Base-by-base conservation (phyloP, 2,797 vertebrate species). In the Hozukius guyotensis region DNA sequence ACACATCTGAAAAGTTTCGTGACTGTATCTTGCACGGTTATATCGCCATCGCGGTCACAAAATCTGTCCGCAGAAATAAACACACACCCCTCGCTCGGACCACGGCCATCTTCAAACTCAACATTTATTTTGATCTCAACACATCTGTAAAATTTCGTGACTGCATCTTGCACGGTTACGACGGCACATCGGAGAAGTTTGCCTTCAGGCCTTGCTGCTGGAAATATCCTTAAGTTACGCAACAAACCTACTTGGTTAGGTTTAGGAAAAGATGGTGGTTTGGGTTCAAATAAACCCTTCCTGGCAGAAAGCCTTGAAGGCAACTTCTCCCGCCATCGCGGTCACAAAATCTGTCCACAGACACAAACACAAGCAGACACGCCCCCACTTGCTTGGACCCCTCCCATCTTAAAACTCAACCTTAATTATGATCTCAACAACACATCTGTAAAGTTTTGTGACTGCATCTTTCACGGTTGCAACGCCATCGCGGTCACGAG, bases 381-480 rank as follows among this genome's bases (percentile, higher is more conserved):
- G 46, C 46, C 46, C 18, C 46, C 46, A 46, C 3, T 46, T 46
- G 42, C 49, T 53, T 2, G 20, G n/a, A 53, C 20, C 49, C 0
- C 49, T n/a, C n/a, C 49, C 49, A 53, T 53, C 49, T 22, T 53
- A 10, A 22, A 53, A 53, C 20, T 22, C n/a, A 22, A 53, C 49
- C 29, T 60, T 60, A 9, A 20, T 60, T 32, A 32, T 60, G 59
- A 60, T 31, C 29, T 32, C 29, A 60, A 31, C 16, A 20, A 20
- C 16, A 60, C 59, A 60, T 32, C 18, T 60, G 59, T 60, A 16
- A 32, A 20, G 59, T 60, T 29, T 60, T 2, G 18, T 60, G 59
- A 31, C 27, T 32, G 59, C 59, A 60, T 27, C 0, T 32, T 8
- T 2, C 27, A 29, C 0, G 5, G 59, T 31, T 60, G 27, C 0